Evolutionary conservation across 2,888 invertebrate genomes (phyloP).

Genomic region (Tachina grossa): DNA sequence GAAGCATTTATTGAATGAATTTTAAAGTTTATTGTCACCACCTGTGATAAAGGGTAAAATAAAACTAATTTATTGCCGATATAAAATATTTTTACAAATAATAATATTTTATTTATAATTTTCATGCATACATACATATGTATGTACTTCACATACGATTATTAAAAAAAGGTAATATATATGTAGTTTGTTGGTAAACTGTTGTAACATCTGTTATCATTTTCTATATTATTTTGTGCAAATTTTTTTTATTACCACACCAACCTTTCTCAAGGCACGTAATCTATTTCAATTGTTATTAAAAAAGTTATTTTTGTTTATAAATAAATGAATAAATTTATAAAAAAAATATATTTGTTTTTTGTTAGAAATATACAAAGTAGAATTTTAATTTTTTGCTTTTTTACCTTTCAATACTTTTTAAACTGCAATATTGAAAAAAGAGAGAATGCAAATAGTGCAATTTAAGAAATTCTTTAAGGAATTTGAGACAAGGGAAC

Average conservation of each 20-base stretch:
- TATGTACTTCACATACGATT: neutral
- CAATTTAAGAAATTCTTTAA: no score
- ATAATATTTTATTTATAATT: neutral
- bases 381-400: neutral
- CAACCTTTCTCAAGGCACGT: constrained; percentile 4
- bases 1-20: no score
- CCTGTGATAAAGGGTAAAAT: neutral
- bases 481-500: no score
- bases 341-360: neutral
- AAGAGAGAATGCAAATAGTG: no score
- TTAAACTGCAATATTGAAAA: no score
- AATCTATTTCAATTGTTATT: constrained; percentile 13
- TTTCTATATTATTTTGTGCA: neutral
- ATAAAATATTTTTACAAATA: neutral
- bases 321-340: neutral
- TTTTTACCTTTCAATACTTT: neutral
- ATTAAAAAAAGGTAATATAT: neutral
- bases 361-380: neutral
- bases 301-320: neutral
- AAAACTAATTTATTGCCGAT: neutral
- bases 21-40: neutral
- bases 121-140: neutral
- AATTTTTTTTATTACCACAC: neutral
- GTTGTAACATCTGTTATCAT: neutral
- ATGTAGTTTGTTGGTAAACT: neutral